A percentile compares a stretch with the other conserved stretches of the same genome.
Evolutionary conservation across 2,113 vertebrate species (phyloP).

Genomic region (Oncorhynchus keta): DNA sequence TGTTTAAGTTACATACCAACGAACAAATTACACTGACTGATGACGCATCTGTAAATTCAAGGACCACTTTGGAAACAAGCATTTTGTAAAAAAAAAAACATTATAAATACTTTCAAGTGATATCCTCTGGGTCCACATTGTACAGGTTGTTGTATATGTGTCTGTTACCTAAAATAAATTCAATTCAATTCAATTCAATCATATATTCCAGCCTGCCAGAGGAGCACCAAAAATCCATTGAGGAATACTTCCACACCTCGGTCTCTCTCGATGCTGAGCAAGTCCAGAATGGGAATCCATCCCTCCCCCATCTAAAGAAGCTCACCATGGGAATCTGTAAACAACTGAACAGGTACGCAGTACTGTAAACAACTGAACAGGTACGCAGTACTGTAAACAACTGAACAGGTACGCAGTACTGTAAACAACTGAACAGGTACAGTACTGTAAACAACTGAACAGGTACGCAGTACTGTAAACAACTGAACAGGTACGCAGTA

Average conservation of each 20-base stretch:
- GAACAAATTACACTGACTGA: neutral
- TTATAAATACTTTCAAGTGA: too few relatives aligned
- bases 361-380: too few relatives aligned
- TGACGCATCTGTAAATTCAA: neutral
- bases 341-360: constrained; percentile 62
- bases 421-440: too few relatives aligned
- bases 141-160: too few relatives aligned
- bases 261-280: constrained; percentile 83
- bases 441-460: too few relatives aligned
- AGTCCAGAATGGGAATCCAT: constrained; percentile 79
- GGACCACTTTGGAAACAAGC: too few relatives aligned
- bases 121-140: too few relatives aligned
- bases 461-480: constrained; percentile 13
- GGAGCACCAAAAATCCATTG: constrained; percentile 86
- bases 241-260: constrained; percentile 84
- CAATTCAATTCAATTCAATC: too few relatives aligned
- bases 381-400: constrained; percentile 14
- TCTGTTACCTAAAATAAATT: too few relatives aligned
- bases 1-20: neutral
- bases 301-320: constrained; percentile 87
- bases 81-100: too few relatives aligned
- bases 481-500: constrained; percentile 13
- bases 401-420: constrained; percentile 13
- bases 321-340: constrained; percentile 82
- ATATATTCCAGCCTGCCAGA: constrained; percentile 77